phyloP scores from a whole-genome alignment of 1,140 invertebrate genomes.

The Drosophila pruinosa region DNA sequence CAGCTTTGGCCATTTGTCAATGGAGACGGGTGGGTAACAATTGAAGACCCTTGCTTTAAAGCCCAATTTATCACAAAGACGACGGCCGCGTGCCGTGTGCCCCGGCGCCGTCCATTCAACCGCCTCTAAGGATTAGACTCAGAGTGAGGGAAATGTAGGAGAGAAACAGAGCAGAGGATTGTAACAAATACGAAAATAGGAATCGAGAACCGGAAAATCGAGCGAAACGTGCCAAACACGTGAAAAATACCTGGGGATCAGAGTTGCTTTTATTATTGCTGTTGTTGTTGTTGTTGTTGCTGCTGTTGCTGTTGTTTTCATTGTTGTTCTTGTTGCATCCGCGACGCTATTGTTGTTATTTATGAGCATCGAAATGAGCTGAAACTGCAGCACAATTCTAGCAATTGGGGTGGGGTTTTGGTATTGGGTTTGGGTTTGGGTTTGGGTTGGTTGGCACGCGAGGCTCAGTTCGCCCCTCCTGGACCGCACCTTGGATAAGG shows the following conservation, averaged over 20 bases:
- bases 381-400: constrained; percentile 43
- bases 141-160: not conserved
- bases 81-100: constrained; percentile 41
- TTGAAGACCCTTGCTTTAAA: constrained; percentile 61
- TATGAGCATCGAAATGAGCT: constrained; percentile 78
- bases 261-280: constrained; percentile 43
- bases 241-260: constrained; percentile 94
- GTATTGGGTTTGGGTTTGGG: too few species aligned
- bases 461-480: constrained; percentile 21
- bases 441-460: constrained; percentile 34
- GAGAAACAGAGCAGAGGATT: not conserved
- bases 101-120: constrained; percentile 14
- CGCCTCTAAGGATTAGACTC: constrained; percentile 57
- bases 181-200: constrained; percentile 33
- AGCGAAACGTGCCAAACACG: constrained; percentile 91
- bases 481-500: constrained; percentile 40
- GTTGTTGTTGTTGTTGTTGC: constrained; percentile 38
- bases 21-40: constrained; percentile 16
- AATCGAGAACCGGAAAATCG: constrained; percentile 88
- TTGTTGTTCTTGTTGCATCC: constrained; percentile 29
- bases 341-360: constrained; percentile 64
- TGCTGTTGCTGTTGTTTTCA: constrained; percentile 47
- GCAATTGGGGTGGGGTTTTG: constrained; percentile 12
- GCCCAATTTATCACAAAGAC: constrained; percentile 72
- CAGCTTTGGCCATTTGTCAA: constrained; percentile 72